Base-by-base conservation (phyloP, 1,140 invertebrate genomes). In the Papilio machaon region DNA sequence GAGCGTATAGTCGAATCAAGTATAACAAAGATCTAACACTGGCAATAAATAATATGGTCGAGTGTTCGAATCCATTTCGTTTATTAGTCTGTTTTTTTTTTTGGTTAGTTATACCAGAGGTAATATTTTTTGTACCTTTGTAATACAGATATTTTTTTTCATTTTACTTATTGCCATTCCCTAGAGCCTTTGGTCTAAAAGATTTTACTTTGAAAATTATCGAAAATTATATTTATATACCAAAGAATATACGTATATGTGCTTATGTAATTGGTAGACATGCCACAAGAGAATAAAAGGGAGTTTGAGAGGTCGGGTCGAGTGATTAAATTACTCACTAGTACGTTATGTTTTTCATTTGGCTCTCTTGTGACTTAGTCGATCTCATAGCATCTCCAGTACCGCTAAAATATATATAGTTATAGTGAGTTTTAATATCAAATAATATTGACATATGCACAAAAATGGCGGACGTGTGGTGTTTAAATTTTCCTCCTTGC, bases 251-350 rank as follows among this genome's bases (percentile, higher is more conserved):
- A 73, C 15, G 0, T 46, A 43, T 13, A 76, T 79, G 43, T 60
- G 46, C 43, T 47, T 23, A 60, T 67, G 58, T 79, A 67, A 79
- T 79, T 79, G 46, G 43, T 23, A 64, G 58, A 60, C 47, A 67
- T 67, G 3, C 58, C 77, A 67, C 58, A 30, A 23, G 60, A 79
- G 38, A 79, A 79, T 64, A 67, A 79, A 79, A 67, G 43, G 77
- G 77, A 79, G 19, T 79, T 67, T 79, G 58, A 67, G 67, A 79
- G 77, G 54, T 67, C 77, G 77, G 77, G 77, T 67, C 60, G 58
- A 67, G 13, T 79, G 77, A 79, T 79, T 79, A 79, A 64, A 79
- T 79, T 79, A 79, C 77, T 6, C 17, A 47, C 60, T 79, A 47
- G 76, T 79, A 79, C 76, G 58, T 67, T 58, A 58, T 58, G 35